Percentiles rank a stretch among this genome's conserved stretches.
Evolutionary conservation across 2,888 invertebrate species (phyloP).

Genomic region (Terebella lapidaria): DNA sequence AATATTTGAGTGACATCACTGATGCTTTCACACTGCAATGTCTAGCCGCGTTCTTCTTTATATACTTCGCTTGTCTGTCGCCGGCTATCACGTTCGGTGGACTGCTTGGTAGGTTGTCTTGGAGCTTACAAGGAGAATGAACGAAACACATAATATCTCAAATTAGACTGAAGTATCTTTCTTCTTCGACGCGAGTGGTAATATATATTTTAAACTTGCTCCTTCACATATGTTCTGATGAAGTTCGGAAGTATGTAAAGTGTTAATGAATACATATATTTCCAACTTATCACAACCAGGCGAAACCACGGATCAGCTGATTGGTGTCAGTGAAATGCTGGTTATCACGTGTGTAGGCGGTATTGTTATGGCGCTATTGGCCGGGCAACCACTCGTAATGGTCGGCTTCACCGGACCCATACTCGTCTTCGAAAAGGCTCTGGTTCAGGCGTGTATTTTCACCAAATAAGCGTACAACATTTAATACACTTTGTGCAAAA

Average conservation of each 20-base stretch:
- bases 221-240: too few relatives aligned
- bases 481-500: neutral
- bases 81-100: slow-evolving; percentile 97
- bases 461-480: neutral
- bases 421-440: slow-evolving; percentile 87
- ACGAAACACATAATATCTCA: too few relatives aligned
- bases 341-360: slow-evolving; percentile 77
- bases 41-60: slow-evolving; percentile 86
- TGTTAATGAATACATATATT: too few relatives aligned
- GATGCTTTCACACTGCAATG: slow-evolving; percentile 88
- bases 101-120: slow-evolving; percentile 73
- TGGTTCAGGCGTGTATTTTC: slow-evolving; percentile 60
- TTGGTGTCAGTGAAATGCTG: slow-evolving; percentile 91
- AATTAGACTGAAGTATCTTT: too few relatives aligned
- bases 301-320: slow-evolving; percentile 81
- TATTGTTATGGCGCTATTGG: slow-evolving; percentile 76
- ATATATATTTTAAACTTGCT: too few relatives aligned
- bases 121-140: too few relatives aligned
- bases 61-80: slow-evolving; percentile 95
- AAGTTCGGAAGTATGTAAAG: too few relatives aligned
- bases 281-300: too few relatives aligned
- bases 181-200: too few relatives aligned
- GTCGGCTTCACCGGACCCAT: slow-evolving; percentile 93
- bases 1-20: slow-evolving; percentile 76
- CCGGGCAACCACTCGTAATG: slow-evolving; percentile 91